Evolutionary conservation across 2,113 vertebrate species (phyloP).

Genomic region (Apteryx mantelli): DNA sequence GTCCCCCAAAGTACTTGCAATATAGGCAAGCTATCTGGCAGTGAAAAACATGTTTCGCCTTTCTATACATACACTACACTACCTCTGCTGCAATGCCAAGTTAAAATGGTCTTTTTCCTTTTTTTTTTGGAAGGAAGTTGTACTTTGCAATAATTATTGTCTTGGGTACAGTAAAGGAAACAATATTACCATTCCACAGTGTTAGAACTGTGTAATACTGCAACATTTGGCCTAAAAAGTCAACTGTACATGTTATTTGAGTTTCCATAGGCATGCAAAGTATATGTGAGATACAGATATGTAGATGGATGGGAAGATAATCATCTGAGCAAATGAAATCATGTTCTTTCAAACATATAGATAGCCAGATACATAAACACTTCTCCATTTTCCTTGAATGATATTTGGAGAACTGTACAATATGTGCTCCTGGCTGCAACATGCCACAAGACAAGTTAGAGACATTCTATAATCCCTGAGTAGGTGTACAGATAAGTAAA

Average conservation of each 20-base stretch:
- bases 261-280: background rate
- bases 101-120: background rate
- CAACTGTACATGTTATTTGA: background rate
- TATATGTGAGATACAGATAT: rapidly evolving
- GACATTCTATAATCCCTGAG: background rate
- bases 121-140: background rate
- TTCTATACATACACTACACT: background rate
- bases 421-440: constrained; percentile 24
- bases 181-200: background rate
- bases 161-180: background rate
- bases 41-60: background rate
- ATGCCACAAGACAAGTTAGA: background rate
- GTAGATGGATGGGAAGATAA: background rate
- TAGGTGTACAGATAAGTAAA: constrained; percentile 26
- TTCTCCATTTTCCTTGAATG: background rate
- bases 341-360: background rate
- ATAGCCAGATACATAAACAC: background rate
- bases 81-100: background rate
- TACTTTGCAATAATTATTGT: background rate
- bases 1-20: background rate
- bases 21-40: background rate
- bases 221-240: background rate
- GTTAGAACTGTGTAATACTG: background rate
- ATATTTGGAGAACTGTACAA: background rate
- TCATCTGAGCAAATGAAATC: background rate